Evolutionary conservation across 2,113 vertebrate genomes (phyloP).

Genomic region (Sardina pilchardus): DNA sequence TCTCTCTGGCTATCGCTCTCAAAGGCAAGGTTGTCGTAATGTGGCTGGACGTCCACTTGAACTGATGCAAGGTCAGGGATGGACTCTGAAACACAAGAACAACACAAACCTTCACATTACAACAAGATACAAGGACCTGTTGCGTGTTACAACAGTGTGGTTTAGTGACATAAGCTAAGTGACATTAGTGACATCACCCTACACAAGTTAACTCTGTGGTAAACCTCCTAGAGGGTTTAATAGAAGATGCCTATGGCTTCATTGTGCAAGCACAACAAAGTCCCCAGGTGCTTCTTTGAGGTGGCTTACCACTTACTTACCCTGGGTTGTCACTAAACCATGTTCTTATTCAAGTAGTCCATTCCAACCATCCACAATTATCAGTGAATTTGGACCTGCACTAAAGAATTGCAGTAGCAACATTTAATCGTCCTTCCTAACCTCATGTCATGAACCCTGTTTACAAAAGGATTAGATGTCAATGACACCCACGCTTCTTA

Average conservation of each 20-base stretch:
- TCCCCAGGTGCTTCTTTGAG: no score
- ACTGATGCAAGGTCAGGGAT: slow-evolving; percentile 64
- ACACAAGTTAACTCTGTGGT: no score
- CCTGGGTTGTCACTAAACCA: no score
- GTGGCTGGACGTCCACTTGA: slow-evolving; percentile 67
- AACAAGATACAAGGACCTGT: background rate
- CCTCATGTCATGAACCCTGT: background rate
- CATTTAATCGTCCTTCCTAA: background rate
- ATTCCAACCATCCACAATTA: no score
- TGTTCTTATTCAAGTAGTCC: no score
- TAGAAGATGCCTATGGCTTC: no score
- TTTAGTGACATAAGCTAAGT: no score
- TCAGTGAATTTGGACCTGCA: background rate
- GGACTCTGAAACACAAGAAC: slow-evolving; percentile 27
- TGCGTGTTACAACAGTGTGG: no score
- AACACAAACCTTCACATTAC: background rate
- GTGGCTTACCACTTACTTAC: no score
- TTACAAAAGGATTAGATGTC: background rate
- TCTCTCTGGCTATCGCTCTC: slow-evolving; percentile 66
- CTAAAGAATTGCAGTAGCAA: background rate
- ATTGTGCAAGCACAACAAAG: no score
- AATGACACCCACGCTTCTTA: background rate
- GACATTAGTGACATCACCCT: no score
- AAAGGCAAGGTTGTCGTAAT: slow-evolving; percentile 80
- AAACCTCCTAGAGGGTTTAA: no score